Conservation (phyloP, 2,113 vertebrate species). For the Rhombomys opimus region DNA sequence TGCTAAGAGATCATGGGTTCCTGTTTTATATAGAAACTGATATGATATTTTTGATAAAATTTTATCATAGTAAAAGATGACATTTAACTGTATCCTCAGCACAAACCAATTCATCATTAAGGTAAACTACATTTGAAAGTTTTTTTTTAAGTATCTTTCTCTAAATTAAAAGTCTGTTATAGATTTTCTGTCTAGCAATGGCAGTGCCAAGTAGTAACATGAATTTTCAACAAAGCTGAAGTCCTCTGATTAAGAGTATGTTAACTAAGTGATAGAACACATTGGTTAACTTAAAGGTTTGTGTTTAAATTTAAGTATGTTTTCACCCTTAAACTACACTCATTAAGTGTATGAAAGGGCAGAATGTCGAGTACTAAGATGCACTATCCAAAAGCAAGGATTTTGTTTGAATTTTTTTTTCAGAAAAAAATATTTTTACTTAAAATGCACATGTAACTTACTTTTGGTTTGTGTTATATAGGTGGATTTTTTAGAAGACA, state of each 20-base stretch:
- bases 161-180: not conserved
- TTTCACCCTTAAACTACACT: not conserved
- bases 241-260: not conserved
- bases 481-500: not conserved
- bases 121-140: conserved; percentile 64
- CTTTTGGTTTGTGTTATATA: not conserved
- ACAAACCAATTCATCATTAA: conserved; percentile 63
- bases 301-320: not conserved
- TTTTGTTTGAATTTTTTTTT: not conserved
- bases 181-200: conserved; percentile 17
- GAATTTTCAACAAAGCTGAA: not conserved
- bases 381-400: fast-evolving
- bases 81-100: conserved; percentile 63
- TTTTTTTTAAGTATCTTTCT: conserved; percentile 58
- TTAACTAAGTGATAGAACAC: not conserved
- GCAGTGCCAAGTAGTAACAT: not conserved
- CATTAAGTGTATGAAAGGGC: not conserved
- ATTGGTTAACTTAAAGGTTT: conserved; percentile 10
- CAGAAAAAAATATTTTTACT: not conserved
- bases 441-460: not conserved
- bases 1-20: conserved; percentile 50
- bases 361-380: not conserved
- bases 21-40: conserved; percentile 61
- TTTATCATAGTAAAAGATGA: not conserved
- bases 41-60: not conserved